Conservation (phyloP, 2,888 invertebrate genomes). For the Minunthozetes semirufus region DNA sequence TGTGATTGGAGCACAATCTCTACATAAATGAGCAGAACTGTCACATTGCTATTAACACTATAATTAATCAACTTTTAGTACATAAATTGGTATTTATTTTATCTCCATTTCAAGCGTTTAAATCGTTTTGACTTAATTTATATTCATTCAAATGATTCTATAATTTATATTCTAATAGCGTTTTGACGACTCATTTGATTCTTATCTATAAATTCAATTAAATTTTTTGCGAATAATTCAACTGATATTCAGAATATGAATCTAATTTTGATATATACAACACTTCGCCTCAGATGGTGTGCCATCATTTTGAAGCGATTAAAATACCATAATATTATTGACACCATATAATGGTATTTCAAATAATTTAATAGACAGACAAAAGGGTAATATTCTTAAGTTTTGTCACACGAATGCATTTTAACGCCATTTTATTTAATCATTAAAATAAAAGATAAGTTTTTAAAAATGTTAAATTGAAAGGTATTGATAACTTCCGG, state of each 20-base stretch:
- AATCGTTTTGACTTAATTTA: neutral
- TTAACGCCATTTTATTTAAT: too few species aligned
- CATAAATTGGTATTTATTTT: conserved; percentile 24
- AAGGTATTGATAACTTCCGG: too few species aligned
- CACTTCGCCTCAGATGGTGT: neutral
- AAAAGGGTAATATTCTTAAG: too few species aligned
- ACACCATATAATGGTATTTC: too few species aligned
- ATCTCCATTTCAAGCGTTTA: neutral
- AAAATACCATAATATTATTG: too few species aligned
- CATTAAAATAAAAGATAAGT: too few species aligned
- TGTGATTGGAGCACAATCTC: neutral
- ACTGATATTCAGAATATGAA: neutral
- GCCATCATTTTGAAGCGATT: too few species aligned
- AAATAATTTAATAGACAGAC: too few species aligned
- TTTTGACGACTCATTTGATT: neutral
- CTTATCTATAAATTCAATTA: conserved; percentile 5
- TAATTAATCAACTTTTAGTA: conserved; percentile 25
- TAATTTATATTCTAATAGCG: conserved; percentile 8
- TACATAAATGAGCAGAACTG: conserved; percentile 7
- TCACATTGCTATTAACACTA: conserved; percentile 22
- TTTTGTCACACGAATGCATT: too few species aligned
- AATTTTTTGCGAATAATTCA: conserved; percentile 5
- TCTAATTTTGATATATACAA: neutral
- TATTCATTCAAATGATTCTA: conserved; percentile 5
- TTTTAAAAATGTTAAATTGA: too few species aligned